These are phyloP conservation scores for Leucania comma DNA, from an alignment of 2,888 invertebrate species.

Conservation along the genomic window DNA sequence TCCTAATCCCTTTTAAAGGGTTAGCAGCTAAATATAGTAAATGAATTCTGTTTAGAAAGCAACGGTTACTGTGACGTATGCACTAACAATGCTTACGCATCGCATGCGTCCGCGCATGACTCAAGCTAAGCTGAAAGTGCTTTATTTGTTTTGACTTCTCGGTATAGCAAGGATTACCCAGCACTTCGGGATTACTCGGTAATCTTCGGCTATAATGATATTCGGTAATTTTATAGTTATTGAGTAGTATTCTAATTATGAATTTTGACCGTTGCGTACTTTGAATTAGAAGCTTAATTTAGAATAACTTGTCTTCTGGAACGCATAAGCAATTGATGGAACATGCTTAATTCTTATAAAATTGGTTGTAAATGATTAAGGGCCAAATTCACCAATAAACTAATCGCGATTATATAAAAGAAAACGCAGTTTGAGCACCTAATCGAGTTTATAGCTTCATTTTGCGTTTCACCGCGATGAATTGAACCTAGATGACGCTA, in stretches of 20 bases:
- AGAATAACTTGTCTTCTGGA: too few relatives aligned
- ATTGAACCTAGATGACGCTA: too few relatives aligned
- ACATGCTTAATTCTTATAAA: too few relatives aligned
- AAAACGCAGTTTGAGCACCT: too few relatives aligned
- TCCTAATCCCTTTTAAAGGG: conserved; percentile 14
- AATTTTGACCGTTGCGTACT: not conserved
- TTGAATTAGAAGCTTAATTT: not conserved
- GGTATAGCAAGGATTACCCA: conserved; percentile 47
- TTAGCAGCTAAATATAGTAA: conserved; percentile 38
- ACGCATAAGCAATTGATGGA: too few relatives aligned
- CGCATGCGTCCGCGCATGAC: conserved; percentile 52
- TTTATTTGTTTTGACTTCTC: conserved; percentile 62
- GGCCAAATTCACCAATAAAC: too few relatives aligned
- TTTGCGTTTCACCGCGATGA: too few relatives aligned
- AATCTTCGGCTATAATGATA: conserved; percentile 38
- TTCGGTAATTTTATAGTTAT: not conserved
- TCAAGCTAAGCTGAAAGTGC: conserved; percentile 47
- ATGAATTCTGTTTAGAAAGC: conserved; percentile 41
- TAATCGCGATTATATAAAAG: too few relatives aligned
- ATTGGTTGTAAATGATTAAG: too few relatives aligned
- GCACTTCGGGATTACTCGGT: conserved; percentile 51
- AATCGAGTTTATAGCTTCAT: too few relatives aligned
- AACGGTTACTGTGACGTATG: conserved; percentile 54
- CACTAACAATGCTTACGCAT: conserved; percentile 61
- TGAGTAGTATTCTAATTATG: conserved; percentile 24